Base-by-base conservation (phyloP, 2,888 invertebrate species). In the Drymonia ruficornis region DNA sequence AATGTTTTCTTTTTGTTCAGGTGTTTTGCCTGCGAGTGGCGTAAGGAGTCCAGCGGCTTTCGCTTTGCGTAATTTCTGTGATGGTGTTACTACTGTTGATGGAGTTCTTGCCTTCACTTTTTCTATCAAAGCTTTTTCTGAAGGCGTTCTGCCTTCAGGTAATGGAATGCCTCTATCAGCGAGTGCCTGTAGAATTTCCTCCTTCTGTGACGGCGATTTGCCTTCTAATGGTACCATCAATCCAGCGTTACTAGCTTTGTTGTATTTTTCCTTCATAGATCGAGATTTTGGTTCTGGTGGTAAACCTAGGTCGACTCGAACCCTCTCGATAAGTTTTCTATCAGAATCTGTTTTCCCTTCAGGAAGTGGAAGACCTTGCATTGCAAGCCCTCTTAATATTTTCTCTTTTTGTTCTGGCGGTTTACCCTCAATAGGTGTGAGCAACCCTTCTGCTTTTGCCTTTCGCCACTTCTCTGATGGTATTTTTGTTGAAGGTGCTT, bases 1-100 rank as follows among this genome's bases (percentile, higher is more conserved):
- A 23, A 59, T 19, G 13, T 54, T 42, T 31, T 63, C 56, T 51
- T 65, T 67, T 15, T 67, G 59, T 43, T 16, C 50, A 5, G 23
- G 15, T 6, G 53, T 36, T 18, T 67, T 59, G 0, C 40, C 59
- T 36, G 44, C 42, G 7, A 67, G 29, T 8, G 47, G 88, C 86
- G 64, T 88, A 86, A 63, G 65, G 62, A 23, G 59, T 52, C 53
- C 67, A 64, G 40, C 68, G 67, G 42, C 68, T 86, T 71, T 38
- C 67, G 54, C 15, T 59, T 67, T 68, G 11, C 56, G 36, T 11
- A 52, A 1, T 44, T 54, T 56, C 40, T 54, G 55, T 0, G 60
- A 59, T 16, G 43, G 43, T 8, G 7, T 16, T 0, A 46, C 12
- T 34, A 40, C 1, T 1, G 43, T 12, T 0, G 55, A 43, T 0